Conservation (phyloP, 2,113 vertebrate species). For the Hydrolagus affinis region DNA sequence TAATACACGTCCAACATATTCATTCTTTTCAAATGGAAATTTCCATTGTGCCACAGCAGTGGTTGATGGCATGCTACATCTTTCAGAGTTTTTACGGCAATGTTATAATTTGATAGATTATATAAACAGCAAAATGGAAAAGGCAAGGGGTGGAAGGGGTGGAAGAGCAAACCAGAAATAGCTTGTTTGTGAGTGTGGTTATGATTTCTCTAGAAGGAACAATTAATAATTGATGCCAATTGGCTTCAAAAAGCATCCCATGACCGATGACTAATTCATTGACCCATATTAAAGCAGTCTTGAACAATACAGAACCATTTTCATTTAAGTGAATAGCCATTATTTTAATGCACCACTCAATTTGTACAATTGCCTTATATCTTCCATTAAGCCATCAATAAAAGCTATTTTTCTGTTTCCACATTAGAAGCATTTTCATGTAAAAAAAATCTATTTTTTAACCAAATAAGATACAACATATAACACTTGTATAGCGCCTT, state of each 20-base stretch:
- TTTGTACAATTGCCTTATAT: constrained; percentile 4
- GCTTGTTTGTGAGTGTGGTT: neutral
- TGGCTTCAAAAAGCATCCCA: neutral
- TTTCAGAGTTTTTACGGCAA: too few relatives aligned
- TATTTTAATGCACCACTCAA: neutral
- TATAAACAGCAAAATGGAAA: neutral
- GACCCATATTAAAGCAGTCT: neutral
- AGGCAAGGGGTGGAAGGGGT: neutral
- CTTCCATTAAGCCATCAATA: neutral
- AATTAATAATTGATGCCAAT: constrained; percentile 16
- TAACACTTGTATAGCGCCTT: too few relatives aligned
- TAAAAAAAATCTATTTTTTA: neutral
- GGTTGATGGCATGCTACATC: too few relatives aligned
- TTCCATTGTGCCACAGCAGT: neutral
- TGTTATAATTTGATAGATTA: too few relatives aligned
- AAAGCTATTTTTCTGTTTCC: neutral
- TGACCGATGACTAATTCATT: neutral
- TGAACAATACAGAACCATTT: neutral
- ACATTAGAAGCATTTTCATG: neutral
- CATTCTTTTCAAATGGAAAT: neutral
- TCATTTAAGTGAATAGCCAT: neutral
- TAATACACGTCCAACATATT: too few relatives aligned
- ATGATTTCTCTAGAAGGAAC: neutral
- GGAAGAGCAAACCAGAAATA: neutral
- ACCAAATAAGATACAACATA: neutral